Conservation (phyloP, 1,140 invertebrate genomes). For the Apis laboriosa region DNA sequence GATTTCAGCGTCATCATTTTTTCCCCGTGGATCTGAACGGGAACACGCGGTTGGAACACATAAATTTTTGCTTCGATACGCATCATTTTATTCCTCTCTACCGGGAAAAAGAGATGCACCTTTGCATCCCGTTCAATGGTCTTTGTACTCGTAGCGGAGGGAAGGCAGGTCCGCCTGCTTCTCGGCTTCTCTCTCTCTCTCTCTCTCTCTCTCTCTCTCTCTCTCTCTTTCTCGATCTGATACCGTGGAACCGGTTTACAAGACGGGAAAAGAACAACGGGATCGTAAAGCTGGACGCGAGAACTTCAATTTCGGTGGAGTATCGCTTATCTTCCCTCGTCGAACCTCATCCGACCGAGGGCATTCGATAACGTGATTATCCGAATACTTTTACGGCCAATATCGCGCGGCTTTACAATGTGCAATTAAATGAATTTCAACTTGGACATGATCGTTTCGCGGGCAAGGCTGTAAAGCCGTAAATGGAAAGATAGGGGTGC, state of each 20-base stretch:
- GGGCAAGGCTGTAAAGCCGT: neutral
- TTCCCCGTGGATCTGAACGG: neutral
- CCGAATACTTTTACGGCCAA: constrained; percentile 26
- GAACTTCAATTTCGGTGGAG: constrained; percentile 49
- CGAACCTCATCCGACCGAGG: neutral
- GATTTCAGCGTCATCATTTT: neutral
- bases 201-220: constrained; percentile 25
- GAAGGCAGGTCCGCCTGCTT: neutral
- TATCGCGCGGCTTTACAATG: constrained; percentile 5
- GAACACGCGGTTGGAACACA: neutral
- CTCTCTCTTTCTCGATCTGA: constrained; percentile 40
- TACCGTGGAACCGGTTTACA: constrained; percentile 48
- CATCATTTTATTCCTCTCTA: constrained; percentile 9
- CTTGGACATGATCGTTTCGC: constrained; percentile 3
- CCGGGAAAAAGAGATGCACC: neutral
- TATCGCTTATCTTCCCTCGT: constrained; percentile 24
- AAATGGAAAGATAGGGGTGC: constrained; percentile 1
- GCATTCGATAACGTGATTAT: constrained; percentile 36
- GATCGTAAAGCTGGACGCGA: constrained; percentile 39
- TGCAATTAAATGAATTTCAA: constrained; percentile 47
- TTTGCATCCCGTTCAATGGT: neutral
- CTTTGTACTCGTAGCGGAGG: constrained; percentile 23
- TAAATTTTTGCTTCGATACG: constrained; percentile 23
- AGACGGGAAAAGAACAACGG: constrained; percentile 40
- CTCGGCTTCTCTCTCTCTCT: neutral